Evolutionary conservation across 1,140 invertebrate species (phyloP), one percentile per base, ranked within the genome.

Genomic region (Drosophila orosa): DNA sequence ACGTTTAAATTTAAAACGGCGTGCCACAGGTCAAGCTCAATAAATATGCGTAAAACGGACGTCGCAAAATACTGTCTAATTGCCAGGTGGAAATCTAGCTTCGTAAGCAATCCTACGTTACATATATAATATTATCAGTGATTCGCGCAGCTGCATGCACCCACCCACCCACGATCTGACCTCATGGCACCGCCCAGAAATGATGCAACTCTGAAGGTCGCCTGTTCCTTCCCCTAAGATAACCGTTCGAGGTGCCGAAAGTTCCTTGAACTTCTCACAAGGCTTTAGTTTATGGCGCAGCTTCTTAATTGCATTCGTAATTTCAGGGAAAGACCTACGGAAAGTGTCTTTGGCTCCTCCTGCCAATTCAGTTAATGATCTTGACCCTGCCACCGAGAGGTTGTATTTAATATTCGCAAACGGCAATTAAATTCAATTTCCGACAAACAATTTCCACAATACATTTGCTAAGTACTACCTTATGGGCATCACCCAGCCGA

Each of bases 11-110:
- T 59, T n/a, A 52, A 25, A 74, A 60, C 71, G 71, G 61, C 74
- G 67, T 78, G 82, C 68, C 82, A 86, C 67, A 86, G 81, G 78
- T 85, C 81, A 81, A 86, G 85, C 65, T 67, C 57, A 81, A 59
- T 68, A 50, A 55, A 66, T 57, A 86, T 86, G 82, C 81, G 68
- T 80, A 85, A 61, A 40, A 62, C 58, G 44, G 65, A 42, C 61
- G 65, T 37, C 27, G 65, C 27, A 50, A 66, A 50, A 42, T 31
- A 55, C 37, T 69, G 31, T 48, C 45, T 69, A 71, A 69, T 57
- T 71, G 67, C n/a, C 50, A 71, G 50, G 63, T 71, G 24, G 50
- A 69, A 56, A 57, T 48, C 35, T 35, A 13, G 40, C 33, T 17
- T 24, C 13, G 27, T n/a, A 40, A 50, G 15, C 25, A 35, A 58